Conservation (phyloP, 1,140 invertebrate genomes). For the Hesperophylax magnus region DNA sequence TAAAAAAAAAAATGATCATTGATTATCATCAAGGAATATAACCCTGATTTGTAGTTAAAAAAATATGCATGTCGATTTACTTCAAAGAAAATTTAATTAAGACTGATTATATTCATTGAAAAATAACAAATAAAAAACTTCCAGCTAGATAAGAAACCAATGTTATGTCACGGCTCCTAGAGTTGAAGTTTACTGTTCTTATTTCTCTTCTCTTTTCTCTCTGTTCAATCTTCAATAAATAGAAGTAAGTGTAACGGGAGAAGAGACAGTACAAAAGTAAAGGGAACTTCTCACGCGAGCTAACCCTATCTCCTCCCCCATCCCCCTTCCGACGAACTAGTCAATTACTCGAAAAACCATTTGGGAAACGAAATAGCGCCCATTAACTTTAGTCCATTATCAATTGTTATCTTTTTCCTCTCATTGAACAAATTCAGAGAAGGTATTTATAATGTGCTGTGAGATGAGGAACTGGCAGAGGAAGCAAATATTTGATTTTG, state of each 20-base stretch:
- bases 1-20: neutral
- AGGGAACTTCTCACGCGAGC: slow-evolving; percentile 4
- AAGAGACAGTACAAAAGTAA: neutral
- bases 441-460: no score
- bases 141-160: no score
- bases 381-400: slow-evolving; percentile 22
- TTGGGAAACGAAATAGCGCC: slow-evolving; percentile 27
- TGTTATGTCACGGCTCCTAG: no score
- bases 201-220: neutral
- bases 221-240: neutral
- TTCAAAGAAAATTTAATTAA: no score
- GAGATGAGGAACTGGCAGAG: no score
- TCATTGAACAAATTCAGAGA: neutral
- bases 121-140: no score
- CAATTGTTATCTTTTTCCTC: slow-evolving; percentile 23
- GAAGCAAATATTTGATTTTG: no score
- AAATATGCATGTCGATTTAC: no score
- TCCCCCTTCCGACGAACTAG: slow-evolving; percentile 18
- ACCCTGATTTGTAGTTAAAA: no score
- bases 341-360: slow-evolving; percentile 41
- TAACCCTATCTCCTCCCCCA: neutral
- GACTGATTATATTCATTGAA: no score
- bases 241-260: neutral
- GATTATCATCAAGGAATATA: neutral
- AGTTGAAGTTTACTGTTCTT: no score